These are phyloP conservation scores for Progne subis DNA, from an alignment of 2,113 vertebrate species.

Conservation along the genomic window DNA sequence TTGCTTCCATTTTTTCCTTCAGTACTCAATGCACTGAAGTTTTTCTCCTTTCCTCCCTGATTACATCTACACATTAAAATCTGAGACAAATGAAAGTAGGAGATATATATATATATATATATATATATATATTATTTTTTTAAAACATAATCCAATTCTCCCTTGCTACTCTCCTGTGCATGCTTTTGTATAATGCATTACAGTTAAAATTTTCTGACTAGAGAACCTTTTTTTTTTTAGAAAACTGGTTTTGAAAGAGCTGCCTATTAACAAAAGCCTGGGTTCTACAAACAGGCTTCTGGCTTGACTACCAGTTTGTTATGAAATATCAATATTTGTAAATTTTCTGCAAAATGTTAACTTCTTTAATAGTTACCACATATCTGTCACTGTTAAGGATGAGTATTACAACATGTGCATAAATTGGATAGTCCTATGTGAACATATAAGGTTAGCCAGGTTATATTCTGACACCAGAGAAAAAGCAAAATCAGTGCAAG, in stretches of 20 bases:
- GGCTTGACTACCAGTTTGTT: not conserved
- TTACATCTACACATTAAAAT: conserved; percentile 12
- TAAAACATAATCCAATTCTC: not conserved
- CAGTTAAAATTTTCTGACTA: not conserved
- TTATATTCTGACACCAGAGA: not conserved
- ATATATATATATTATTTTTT: not conserved
- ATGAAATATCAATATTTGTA: not conserved
- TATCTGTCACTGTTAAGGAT: not conserved
- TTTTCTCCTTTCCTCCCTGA: conserved; percentile 21
- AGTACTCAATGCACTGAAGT: not conserved
- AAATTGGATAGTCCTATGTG: not conserved
- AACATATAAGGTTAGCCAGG: not conserved
- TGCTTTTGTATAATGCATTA: not conserved
- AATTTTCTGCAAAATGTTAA: not conserved
- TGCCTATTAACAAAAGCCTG: not conserved
- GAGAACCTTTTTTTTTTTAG: not conserved
- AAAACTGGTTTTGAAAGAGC: not conserved
- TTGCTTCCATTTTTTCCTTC: conserved; percentile 10
- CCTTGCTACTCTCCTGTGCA: not conserved
- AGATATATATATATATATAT: not conserved
- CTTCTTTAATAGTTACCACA: not conserved
- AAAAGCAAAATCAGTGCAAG: not conserved
- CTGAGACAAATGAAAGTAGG: not conserved
- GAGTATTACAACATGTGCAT: not conserved
- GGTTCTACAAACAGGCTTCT: not conserved